Evolutionary conservation across 2,888 invertebrate species (phyloP), one percentile per base, ranked within the genome.

Genomic region (Entomobrya proxima): DNA sequence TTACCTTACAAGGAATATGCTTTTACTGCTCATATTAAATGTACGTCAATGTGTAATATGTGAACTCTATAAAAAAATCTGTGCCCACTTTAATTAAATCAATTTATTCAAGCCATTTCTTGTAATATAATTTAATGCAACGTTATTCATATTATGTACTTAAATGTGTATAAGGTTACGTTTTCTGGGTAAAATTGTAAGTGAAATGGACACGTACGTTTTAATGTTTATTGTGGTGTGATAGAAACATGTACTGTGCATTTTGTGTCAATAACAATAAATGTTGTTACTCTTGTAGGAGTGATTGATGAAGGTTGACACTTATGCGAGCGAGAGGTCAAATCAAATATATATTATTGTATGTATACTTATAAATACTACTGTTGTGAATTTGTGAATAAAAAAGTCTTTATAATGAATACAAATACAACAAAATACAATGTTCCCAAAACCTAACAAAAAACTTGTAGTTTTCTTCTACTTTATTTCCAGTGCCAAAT

Each of bases 1-100:
- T 21, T 9, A 4, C 30, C 24, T 40, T 40, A 27, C 11, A 32
- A n/a, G 2, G 15, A 32, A 13, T 47, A 52, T 37, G 58, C 58
- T 37, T 76, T 74, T 76, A 76, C 76, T 76, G 76, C 76, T 76
- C 76, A 76, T 47, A n/a, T n/a, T n/a, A n/a, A n/a, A n/a, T n/a
- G n/a, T n/a, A n/a, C n/a, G n/a, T n/a, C n/a, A n/a, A n/a, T n/a
- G n/a, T n/a, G n/a, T n/a, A n/a, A n/a, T n/a, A 18, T 50, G 55
- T 76, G 76, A 55, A 37, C 76, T 58, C 40, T 76, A 44, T 18
- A 18, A 30, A 50, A 44, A 44, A 44, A n/a, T n/a, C n/a, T n/a
- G n/a, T n/a, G n/a, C n/a, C n/a, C n/a, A n/a, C n/a, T n/a, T n/a
- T n/a, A n/a, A n/a, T n/a, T n/a, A n/a, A n/a, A n/a, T n/a, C n/a